phyloP scores from a whole-genome alignment of 1,140 invertebrate genomes.

The Zaprionus ornatus region DNA sequence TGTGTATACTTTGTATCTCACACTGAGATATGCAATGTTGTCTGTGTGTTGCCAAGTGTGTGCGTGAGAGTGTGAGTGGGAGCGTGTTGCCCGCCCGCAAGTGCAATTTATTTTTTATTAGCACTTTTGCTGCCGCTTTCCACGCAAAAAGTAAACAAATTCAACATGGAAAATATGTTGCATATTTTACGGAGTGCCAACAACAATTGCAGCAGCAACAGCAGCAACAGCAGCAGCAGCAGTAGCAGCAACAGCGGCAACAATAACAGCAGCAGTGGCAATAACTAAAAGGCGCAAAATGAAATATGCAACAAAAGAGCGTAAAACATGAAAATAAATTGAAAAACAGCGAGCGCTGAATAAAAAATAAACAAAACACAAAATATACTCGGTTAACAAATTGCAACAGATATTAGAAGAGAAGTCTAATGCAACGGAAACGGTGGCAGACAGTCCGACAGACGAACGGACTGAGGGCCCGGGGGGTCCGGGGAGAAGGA shows the following conservation, averaged over 20 bases:
- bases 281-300: conserved; percentile 78
- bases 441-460: conserved; percentile 5
- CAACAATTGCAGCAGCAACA: conserved; percentile 36
- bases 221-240: conserved; percentile 22
- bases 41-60: background rate
- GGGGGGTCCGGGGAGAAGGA: background rate
- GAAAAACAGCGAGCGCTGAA: conserved; percentile 47
- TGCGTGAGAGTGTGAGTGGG: background rate
- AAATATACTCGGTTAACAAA: conserved; percentile 71
- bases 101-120: conserved; percentile 80
- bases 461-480: background rate
- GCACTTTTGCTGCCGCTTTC: conserved; percentile 62
- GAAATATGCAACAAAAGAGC: conserved; percentile 81
- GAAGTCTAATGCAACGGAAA: conserved; percentile 65
- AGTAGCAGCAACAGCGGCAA: conserved; percentile 19
- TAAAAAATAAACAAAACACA: conserved; percentile 29
- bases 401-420: conserved; percentile 77
- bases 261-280: conserved; percentile 49
- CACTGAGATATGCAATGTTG: background rate
- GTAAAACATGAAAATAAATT: conserved; percentile 71
- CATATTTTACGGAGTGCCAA: conserved; percentile 72
- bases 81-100: conserved; percentile 38
- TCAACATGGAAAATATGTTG: conserved; percentile 78
- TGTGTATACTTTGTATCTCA: background rate
- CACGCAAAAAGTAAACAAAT: conserved; percentile 59